Conservation (phyloP, 2,888 invertebrate genomes). For the Drosophila stalkeri region DNA sequence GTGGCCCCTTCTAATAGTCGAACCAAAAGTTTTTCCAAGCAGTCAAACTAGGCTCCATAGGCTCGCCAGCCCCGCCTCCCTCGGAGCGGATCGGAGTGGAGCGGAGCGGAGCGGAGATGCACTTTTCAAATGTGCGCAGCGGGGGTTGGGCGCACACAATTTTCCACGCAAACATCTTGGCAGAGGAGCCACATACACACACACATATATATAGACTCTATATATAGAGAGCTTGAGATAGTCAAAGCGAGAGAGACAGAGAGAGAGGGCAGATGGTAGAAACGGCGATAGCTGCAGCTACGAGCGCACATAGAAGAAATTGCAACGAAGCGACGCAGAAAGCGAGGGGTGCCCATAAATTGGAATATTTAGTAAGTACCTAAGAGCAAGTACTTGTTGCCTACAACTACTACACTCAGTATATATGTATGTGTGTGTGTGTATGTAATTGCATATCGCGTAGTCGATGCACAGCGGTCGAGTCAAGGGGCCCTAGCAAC, state of each 20-base stretch:
- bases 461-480: background rate
- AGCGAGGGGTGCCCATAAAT: slow-evolving; percentile 31
- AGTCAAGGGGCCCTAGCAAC: slow-evolving; percentile 7
- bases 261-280: slow-evolving; percentile 26
- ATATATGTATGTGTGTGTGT: background rate
- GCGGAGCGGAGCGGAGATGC: slow-evolving; percentile 59
- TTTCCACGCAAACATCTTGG: slow-evolving; percentile 67
- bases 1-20: slow-evolving; percentile 64
- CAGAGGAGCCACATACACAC: slow-evolving; percentile 63
- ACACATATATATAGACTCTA: slow-evolving; percentile 3
- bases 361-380: slow-evolving; percentile 26
- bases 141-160: slow-evolving; percentile 54
- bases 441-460: slow-evolving; percentile 2
- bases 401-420: slow-evolving; percentile 14
- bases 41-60: slow-evolving; percentile 73
- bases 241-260: slow-evolving; percentile 18
- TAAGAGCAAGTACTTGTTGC: slow-evolving; percentile 23
- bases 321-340: slow-evolving; percentile 53
- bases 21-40: slow-evolving; percentile 77
- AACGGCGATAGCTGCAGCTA: slow-evolving; percentile 58
- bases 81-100: background rate
- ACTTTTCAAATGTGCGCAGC: slow-evolving; percentile 77
- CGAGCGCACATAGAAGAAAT: slow-evolving; percentile 77
- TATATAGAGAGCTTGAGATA: slow-evolving; percentile 38
- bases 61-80: slow-evolving; percentile 18